phyloP scores from a whole-genome alignment of 2,888 invertebrate genomes.

The Meliscaeva auricollis region DNA sequence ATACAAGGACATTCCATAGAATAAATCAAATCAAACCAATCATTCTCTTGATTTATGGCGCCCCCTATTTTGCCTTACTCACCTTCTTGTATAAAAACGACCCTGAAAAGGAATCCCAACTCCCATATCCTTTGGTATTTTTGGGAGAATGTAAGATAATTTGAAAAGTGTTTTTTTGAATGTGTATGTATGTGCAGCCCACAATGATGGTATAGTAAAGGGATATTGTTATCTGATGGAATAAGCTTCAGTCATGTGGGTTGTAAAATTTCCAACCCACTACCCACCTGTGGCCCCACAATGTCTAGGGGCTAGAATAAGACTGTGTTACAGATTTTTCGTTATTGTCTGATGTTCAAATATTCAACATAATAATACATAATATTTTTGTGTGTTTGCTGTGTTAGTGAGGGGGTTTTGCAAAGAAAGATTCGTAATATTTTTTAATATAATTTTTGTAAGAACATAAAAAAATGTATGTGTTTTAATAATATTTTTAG shows the following conservation, averaged over 20 bases:
- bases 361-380: slow-evolving; percentile 17
- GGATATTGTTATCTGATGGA: slow-evolving; percentile 47
- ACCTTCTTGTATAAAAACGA: neutral
- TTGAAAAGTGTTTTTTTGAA: slow-evolving; percentile 50
- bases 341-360: slow-evolving; percentile 42
- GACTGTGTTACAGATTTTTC: slow-evolving; percentile 39
- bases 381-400: too few relatives aligned
- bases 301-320: slow-evolving; percentile 44
- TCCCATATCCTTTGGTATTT: slow-evolving; percentile 30
- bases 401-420: neutral
- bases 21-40: too few relatives aligned
- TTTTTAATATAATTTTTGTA: too few relatives aligned
- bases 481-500: neutral
- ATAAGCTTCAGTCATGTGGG: slow-evolving; percentile 27
- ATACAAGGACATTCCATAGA: too few relatives aligned
- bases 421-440: neutral
- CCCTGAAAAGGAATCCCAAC: neutral
- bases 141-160: slow-evolving; percentile 36
- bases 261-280: slow-evolving; percentile 53
- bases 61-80: neutral
- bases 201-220: slow-evolving; percentile 28
- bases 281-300: slow-evolving; percentile 67
- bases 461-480: too few relatives aligned
- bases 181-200: slow-evolving; percentile 18
- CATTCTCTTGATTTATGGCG: neutral